Conservation (phyloP, 2,113 vertebrate species). For the Rostratula benghalensis region DNA sequence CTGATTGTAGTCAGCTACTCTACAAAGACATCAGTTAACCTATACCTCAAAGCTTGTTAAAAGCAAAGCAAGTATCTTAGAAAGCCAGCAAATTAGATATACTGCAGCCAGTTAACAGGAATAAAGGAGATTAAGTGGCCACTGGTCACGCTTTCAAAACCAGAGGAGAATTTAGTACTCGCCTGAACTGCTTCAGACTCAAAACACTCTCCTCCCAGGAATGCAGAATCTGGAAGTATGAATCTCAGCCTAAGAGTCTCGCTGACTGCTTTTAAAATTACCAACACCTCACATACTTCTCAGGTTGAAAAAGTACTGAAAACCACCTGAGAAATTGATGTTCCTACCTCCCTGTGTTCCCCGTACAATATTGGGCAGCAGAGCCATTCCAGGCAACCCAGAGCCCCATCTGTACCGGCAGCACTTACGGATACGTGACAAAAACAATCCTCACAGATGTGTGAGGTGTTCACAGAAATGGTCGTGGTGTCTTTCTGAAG, state of each 20-base stretch:
- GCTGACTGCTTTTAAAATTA: neutral
- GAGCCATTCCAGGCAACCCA: neutral
- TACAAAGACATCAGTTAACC: conserved; percentile 3
- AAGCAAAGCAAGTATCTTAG: neutral
- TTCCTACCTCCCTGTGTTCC: neutral
- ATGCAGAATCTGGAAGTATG: neutral
- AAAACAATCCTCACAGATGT: neutral
- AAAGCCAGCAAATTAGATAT: conserved; percentile 11
- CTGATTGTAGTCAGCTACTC: neutral
- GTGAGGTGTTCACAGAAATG: neutral
- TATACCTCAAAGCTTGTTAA: conserved; percentile 10
- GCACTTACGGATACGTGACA: accelerated
- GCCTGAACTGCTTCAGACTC: neutral
- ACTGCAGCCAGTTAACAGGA: neutral
- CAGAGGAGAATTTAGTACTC: neutral
- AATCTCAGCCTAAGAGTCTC: neutral
- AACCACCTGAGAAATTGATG: neutral
- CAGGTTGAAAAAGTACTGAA: neutral
- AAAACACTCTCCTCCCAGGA: neutral
- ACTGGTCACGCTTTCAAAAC: neutral
- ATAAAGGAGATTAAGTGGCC: neutral
- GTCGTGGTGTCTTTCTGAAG: neutral
- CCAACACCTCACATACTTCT: neutral
- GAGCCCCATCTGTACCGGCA: neutral
- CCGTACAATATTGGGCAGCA: neutral